Evolutionary conservation across 2,888 invertebrate species (phyloP).

Genomic region (Xestoiulus laeticollis): DNA sequence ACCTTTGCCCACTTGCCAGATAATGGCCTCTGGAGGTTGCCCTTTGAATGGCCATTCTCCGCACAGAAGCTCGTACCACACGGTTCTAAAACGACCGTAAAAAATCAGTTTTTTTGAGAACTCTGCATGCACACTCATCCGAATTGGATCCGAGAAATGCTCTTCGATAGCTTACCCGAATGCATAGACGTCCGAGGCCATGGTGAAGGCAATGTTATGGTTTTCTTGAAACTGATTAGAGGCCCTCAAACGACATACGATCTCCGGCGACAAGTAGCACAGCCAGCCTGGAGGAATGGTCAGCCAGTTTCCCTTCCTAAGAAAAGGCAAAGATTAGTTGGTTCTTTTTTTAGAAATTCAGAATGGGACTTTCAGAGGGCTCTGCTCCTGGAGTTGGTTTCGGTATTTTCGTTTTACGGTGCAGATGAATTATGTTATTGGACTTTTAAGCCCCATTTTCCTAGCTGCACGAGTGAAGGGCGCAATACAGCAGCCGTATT

Average conservation of each 20-base stretch:
- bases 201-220: slow-evolving; percentile 89
- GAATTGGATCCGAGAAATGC: not conserved
- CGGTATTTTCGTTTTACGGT: too few relatives aligned
- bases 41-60: slow-evolving; percentile 96
- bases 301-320: slow-evolving; percentile 77
- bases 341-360: not conserved
- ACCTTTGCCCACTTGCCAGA: slow-evolving; percentile 98
- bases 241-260: slow-evolving; percentile 82
- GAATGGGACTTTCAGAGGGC: not conserved
- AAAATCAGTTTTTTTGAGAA: not conserved
- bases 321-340: slow-evolving; percentile 50
- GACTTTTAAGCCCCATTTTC: too few relatives aligned
- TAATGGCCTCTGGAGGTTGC: slow-evolving; percentile 92
- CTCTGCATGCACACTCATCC: not conserved
- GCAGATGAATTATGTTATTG: too few relatives aligned
- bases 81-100: slow-evolving; percentile 73
- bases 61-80: slow-evolving; percentile 97
- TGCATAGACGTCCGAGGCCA: slow-evolving; percentile 94
- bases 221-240: slow-evolving; percentile 75
- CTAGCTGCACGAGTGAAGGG: too few relatives aligned
- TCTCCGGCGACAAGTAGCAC: slow-evolving; percentile 97
- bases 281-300: slow-evolving; percentile 98
- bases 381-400: not conserved
- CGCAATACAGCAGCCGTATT: too few relatives aligned
- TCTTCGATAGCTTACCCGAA: slow-evolving; percentile 79